A percentile compares a stretch with the other conserved stretches of the same genome.
Conservation (phyloP, 2,888 invertebrate species). For the Chrysolina oricalcia region DNA sequence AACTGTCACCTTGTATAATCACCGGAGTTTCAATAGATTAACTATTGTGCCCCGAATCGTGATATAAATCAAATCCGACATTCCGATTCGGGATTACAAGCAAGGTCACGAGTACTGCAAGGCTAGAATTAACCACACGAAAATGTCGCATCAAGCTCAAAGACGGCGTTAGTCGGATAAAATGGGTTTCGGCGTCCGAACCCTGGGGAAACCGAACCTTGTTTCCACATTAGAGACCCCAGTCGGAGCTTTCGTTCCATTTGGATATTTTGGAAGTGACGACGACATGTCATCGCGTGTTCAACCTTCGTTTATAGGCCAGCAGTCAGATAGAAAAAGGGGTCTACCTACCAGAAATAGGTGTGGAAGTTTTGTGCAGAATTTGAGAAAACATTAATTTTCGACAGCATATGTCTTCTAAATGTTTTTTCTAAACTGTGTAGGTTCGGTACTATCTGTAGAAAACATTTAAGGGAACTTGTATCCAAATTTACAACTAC, state of each 20-base stretch:
- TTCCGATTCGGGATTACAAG: background rate
- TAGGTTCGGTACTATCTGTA: too few species aligned
- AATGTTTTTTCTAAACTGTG: too few species aligned
- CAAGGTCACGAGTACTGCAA: slow-evolving; percentile 10
- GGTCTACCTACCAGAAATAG: too few species aligned
- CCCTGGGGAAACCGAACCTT: slow-evolving; percentile 1
- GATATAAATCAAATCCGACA: slow-evolving; percentile 7
- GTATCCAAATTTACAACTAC: too few species aligned
- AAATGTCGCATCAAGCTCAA: slow-evolving; percentile 18
- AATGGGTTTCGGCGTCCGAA: background rate
- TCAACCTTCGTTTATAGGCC: background rate
- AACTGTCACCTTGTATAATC: slow-evolving; percentile 1
- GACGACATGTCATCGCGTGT: background rate
- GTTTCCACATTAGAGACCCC: slow-evolving; percentile 2
- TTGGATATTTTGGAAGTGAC: slow-evolving; percentile 12
- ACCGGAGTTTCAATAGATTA: slow-evolving; percentile 3
- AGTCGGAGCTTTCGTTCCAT: slow-evolving; percentile 5
- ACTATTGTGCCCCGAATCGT: background rate
- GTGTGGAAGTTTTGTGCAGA: too few species aligned
- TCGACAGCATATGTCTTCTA: too few species aligned
- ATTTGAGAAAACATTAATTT: too few species aligned
- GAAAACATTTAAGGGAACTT: too few species aligned
- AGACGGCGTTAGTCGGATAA: background rate
- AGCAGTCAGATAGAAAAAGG: too few species aligned
- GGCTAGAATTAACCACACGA: slow-evolving; percentile 11